phyloP scores from a whole-genome alignment of 2,888 invertebrate genomes.

The Amblyteles armatorius region DNA sequence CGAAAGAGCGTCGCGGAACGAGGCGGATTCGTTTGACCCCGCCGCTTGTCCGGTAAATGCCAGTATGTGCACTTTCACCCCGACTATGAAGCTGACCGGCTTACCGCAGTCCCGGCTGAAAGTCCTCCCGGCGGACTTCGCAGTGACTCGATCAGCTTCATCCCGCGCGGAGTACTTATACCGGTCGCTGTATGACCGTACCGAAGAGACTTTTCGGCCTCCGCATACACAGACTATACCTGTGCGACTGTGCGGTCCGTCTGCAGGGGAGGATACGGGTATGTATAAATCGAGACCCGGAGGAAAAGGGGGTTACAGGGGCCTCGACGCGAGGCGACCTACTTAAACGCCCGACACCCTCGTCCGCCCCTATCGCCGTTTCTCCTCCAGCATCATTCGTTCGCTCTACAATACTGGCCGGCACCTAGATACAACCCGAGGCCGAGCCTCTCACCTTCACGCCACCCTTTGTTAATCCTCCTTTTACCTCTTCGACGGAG shows the following conservation, averaged over 20 bases:
- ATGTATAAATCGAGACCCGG: constrained; percentile 57
- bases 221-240: constrained; percentile 9
- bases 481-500: constrained; percentile 25
- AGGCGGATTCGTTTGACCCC: not conserved
- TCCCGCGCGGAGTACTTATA: not conserved
- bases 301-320: constrained; percentile 11
- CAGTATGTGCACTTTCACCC: not conserved
- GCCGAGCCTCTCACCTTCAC: constrained; percentile 59
- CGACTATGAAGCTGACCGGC: not conserved
- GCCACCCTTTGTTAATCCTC: constrained; percentile 61
- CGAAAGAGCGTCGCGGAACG: not conserved
- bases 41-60: not conserved
- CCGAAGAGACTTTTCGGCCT: constrained; percentile 34
- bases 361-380: constrained; percentile 43
- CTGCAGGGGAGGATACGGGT: constrained; percentile 23
- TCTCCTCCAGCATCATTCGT: constrained; percentile 39
- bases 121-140: not conserved
- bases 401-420: constrained; percentile 16
- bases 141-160: constrained; percentile 19
- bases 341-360: constrained; percentile 66
- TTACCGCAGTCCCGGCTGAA: constrained; percentile 16
- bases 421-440: constrained; percentile 3
- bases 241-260: constrained; percentile 13
- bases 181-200: not conserved
- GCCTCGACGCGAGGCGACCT: constrained; percentile 66